Conservation (phyloP, 30 jellyfish, hydroid and myxozoan genomes). For the Cassiopea andromeda region DNA sequence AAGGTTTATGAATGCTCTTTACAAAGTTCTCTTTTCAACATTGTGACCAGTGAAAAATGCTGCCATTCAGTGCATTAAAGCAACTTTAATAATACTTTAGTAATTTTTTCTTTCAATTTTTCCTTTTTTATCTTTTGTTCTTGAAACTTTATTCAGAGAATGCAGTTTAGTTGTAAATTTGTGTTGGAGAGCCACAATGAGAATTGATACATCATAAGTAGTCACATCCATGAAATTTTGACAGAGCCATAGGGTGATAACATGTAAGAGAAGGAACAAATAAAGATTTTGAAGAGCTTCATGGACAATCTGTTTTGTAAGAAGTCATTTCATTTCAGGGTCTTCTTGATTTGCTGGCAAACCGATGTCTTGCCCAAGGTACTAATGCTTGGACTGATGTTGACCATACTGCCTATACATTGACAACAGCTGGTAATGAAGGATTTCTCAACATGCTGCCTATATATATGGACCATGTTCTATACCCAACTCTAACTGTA, state of each 20-base stretch:
- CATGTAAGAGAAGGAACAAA: too few species aligned
- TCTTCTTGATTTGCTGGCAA: constrained; percentile 93
- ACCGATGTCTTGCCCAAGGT: constrained; percentile 99
- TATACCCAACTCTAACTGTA: constrained; percentile 92
- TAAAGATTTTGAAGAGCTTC: too few species aligned
- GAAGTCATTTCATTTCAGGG: constrained; percentile 67
- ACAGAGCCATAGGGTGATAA: too few species aligned
- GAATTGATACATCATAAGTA: too few species aligned
- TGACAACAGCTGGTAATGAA: constrained; percentile 99
- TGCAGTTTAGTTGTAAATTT: too few species aligned
- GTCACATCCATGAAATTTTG: too few species aligned
- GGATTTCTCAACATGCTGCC: constrained; percentile 97
- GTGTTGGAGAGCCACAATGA: too few species aligned
- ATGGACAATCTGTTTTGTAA: not conserved
- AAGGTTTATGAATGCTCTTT: constrained; percentile 56
- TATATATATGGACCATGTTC: constrained; percentile 88
- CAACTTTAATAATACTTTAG: too few species aligned
- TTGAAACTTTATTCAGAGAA: too few species aligned
- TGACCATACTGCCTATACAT: constrained; percentile 94
- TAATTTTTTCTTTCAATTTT: too few species aligned
- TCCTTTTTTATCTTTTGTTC: too few species aligned
- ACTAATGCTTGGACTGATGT: constrained; percentile 99
- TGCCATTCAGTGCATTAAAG: not conserved
- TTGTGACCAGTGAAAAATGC: not conserved
- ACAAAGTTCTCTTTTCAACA: too few species aligned